phyloP scores from a whole-genome alignment of 2,797 vertebrate species.

The Menidia menidia region DNA sequence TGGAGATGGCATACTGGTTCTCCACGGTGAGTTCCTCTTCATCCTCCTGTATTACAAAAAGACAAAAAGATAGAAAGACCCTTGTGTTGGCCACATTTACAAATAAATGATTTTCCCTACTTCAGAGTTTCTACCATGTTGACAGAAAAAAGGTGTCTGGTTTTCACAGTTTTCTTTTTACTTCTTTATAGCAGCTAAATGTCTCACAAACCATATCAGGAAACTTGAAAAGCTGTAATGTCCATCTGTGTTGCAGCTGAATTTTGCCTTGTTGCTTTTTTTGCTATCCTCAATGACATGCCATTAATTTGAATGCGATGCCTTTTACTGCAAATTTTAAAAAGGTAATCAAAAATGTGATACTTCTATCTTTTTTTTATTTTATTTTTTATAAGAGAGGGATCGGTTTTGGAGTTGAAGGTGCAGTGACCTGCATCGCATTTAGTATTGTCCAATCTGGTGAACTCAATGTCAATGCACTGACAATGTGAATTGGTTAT shows the following conservation, averaged over 20 bases:
- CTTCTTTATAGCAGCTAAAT: neutral
- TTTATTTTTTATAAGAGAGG: too few relatives aligned
- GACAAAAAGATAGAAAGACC: neutral
- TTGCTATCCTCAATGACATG: too few relatives aligned
- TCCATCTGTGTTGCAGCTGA: too few relatives aligned
- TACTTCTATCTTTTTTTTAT: too few relatives aligned
- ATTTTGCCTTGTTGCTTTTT: too few relatives aligned
- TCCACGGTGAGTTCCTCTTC: constrained; percentile 53
- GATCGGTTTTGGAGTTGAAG: too few relatives aligned
- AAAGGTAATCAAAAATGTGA: too few relatives aligned
- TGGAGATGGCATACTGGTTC: constrained; percentile 54
- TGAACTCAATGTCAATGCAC: too few relatives aligned
- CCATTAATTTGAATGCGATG: too few relatives aligned
- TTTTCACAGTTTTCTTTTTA: neutral
- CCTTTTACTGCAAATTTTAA: too few relatives aligned
- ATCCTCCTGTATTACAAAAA: constrained; percentile 54
- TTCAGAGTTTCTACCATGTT: neutral
- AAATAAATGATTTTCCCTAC: neutral
- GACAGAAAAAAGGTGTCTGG: neutral
- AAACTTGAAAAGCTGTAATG: neutral
- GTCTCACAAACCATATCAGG: neutral
- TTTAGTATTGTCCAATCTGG: too few relatives aligned
- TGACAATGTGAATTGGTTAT: neutral
- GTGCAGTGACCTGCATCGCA: too few relatives aligned
- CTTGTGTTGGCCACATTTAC: neutral